Evolutionary conservation across 1,140 invertebrate species (phyloP), one percentile per base, ranked within the genome.

Genomic region (Drosophila novamexicana): DNA sequence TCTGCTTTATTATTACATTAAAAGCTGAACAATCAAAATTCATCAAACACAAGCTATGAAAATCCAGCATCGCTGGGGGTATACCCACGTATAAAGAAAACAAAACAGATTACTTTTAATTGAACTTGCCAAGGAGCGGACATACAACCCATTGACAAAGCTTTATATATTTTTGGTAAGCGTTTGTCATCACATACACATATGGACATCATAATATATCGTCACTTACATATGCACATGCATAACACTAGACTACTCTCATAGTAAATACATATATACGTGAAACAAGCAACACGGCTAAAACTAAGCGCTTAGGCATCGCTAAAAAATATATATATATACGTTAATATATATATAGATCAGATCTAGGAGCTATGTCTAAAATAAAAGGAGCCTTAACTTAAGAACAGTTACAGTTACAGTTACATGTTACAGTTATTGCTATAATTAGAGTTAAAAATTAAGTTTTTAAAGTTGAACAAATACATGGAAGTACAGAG

Each of bases 141-240:
- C 18, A n/a, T 57, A 29, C 29, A 61, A 52, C 39, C 12, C 58
- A 32, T 16, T 61, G 58, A 32, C 52, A 37, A 34, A 65, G 16
- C 49, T 57, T 62, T 56, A 68, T 68, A 68, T 68, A 73, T 68
- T 73, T 73, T 73, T 73, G 70, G 64, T 68, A 73, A 61, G 47
- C 57, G 42, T 67, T 37, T 56, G 40, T 34, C 52, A 32, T 54
- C 57, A 68, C 65, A 74, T n/a, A 54, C n/a, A 44, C 9, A 42
- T 29, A 50, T 22, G 32, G 29, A 71, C 6, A 42, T 32, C 49
- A 70, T 36, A 16, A 34, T 53, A 36, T 1, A 66, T 54, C 32
- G 42, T 47, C 32, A 56, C 18, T 44, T 44, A 66, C n/a, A 29
- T 18, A 54, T 44, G 32, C n/a, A 29, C 34, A 66, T 56, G 36